Percentiles rank a stretch among this genome's conserved stretches.
These are phyloP conservation scores for Leptosomus discolor DNA, from an alignment of 2,113 vertebrate species.

Conservation along the genomic window DNA sequence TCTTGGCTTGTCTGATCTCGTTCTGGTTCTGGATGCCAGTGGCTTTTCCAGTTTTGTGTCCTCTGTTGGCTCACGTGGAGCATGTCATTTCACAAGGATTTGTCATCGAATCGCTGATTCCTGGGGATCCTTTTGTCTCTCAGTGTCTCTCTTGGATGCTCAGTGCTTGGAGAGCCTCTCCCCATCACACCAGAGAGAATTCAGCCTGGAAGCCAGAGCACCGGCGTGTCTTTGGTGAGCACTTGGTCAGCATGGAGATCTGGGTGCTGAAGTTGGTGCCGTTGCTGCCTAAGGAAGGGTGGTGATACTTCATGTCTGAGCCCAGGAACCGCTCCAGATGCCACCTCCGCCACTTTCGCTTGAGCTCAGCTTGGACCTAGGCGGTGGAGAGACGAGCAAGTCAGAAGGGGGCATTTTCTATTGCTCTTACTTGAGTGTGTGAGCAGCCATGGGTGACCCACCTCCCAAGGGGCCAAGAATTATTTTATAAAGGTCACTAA, in stretches of 20 bases:
- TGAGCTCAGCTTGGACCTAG: slow-evolving; percentile 94
- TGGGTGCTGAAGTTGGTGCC: slow-evolving; percentile 94
- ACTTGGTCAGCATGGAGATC: slow-evolving; percentile 91
- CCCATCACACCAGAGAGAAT: slow-evolving; percentile 80
- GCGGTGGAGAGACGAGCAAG: neutral
- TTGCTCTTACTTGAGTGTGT: neutral
- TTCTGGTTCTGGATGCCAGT: neutral
- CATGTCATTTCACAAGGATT: neutral
- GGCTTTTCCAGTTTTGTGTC: slow-evolving; percentile 29
- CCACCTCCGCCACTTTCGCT: slow-evolving; percentile 95
- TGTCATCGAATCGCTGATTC: neutral
- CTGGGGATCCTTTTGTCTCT: neutral
- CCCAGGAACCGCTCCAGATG: slow-evolving; percentile 86
- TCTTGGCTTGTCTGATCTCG: neutral
- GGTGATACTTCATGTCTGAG: slow-evolving; percentile 84
- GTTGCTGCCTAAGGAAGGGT: slow-evolving; percentile 87
- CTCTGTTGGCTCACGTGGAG: neutral
- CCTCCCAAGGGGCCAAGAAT: neutral
- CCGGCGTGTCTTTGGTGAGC: slow-evolving; percentile 83
- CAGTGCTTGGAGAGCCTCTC: neutral
- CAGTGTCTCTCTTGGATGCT: neutral
- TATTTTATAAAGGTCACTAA: neutral
- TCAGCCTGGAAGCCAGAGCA: slow-evolving; percentile 85
- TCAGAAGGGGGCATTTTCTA: neutral
- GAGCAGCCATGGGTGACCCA: neutral